phyloP scores from a whole-genome alignment of 2,113 vertebrate species.

The Geococcyx californianus region DNA sequence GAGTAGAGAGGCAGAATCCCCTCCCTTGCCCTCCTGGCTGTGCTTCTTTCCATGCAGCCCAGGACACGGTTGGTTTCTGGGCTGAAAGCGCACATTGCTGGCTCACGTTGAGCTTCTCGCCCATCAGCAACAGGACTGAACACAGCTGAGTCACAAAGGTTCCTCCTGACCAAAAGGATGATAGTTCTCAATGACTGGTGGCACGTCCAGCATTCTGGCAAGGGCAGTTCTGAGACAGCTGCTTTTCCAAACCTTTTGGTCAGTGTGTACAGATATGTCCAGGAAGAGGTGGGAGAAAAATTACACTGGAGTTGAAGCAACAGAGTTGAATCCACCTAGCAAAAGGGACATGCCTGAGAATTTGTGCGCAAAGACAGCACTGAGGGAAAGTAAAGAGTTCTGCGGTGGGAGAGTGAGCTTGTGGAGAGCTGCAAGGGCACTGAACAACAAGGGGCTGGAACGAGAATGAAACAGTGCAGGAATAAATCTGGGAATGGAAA shows the following conservation, averaged over 20 bases:
- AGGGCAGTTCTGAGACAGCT: background rate
- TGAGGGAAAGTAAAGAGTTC: background rate
- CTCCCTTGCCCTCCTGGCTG: too few relatives aligned
- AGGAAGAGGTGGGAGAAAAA: background rate
- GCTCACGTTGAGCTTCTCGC: too few relatives aligned
- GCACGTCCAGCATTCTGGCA: background rate
- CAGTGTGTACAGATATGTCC: fast-evolving
- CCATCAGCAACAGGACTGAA: background rate
- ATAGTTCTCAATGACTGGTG: background rate
- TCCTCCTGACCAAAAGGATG: background rate
- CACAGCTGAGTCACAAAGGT: background rate
- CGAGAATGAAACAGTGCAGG: background rate
- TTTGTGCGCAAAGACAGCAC: background rate
- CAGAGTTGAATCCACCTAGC: background rate
- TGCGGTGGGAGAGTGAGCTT: fast-evolving
- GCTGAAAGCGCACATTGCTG: too few relatives aligned
- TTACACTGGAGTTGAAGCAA: background rate
- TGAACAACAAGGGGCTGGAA: background rate
- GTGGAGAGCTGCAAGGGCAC: background rate
- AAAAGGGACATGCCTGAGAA: background rate
- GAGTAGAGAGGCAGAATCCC: too few relatives aligned
- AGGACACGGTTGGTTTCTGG: too few relatives aligned
- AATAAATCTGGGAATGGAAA: background rate
- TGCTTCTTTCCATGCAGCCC: too few relatives aligned
- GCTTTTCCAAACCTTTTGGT: background rate